These are phyloP conservation scores for Cryptus armator DNA, from an alignment of 2,888 invertebrate genomes.

Conservation along the genomic window DNA sequence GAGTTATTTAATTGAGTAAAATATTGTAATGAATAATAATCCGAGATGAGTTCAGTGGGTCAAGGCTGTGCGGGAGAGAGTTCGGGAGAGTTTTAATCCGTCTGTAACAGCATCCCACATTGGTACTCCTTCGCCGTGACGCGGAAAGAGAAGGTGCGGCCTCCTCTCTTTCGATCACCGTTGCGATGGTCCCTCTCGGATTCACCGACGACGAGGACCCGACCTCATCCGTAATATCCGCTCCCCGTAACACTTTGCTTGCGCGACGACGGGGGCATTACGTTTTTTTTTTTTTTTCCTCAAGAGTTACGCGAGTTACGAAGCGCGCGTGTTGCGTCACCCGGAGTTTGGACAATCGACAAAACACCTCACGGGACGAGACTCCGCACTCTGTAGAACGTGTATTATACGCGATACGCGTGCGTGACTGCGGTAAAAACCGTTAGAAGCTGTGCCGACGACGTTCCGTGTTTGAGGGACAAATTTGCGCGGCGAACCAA, in stretches of 20 bases:
- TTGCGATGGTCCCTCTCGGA: conserved; percentile 19
- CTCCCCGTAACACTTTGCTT: conserved; percentile 78
- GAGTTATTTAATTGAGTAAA: neutral
- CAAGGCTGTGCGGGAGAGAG: conserved; percentile 76
- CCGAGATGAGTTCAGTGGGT: conserved; percentile 75
- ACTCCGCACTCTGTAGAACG: conserved; percentile 32
- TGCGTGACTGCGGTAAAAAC: conserved; percentile 73
- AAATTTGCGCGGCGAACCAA: conserved; percentile 68
- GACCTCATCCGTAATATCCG: conserved; percentile 64
- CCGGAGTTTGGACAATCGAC: conserved; percentile 76
- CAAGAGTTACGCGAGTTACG: conserved; percentile 78
- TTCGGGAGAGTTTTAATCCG: conserved; percentile 64
- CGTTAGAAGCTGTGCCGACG: conserved; percentile 54
- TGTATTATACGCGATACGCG: conserved; percentile 55
- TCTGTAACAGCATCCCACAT: conserved; percentile 50
- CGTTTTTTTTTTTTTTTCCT: conserved; percentile 49
- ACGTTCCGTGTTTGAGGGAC: conserved; percentile 68
- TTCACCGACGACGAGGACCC: conserved; percentile 37
- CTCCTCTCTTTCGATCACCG: conserved; percentile 13
- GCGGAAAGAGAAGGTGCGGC: conserved; percentile 52
- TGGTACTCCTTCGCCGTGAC: conserved; percentile 26
- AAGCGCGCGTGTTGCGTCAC: conserved; percentile 72
- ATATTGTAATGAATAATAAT: conserved; percentile 28
- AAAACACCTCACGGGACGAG: conserved; percentile 71
- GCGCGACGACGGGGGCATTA: conserved; percentile 52